Base-by-base conservation (phyloP, 2,888 invertebrate species). In the Nycteola revayana region DNA sequence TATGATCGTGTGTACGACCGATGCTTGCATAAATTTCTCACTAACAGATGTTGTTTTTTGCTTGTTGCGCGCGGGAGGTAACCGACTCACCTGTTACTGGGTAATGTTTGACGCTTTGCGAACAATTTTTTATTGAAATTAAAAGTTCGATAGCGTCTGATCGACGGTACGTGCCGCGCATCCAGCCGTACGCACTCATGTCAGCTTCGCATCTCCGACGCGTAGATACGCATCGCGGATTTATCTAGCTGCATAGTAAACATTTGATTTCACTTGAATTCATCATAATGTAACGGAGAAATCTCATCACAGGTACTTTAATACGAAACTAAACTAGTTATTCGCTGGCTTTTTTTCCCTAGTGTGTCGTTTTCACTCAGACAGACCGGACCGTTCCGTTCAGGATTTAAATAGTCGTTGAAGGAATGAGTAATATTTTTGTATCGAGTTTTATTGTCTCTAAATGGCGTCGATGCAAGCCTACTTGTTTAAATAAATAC, bases 1-100 rank as follows among this genome's bases (percentile, higher is more conserved):
- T 85, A 87, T 86, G 75, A 86, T 86, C 86, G 75, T 79, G 72
- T 77, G 74, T 75, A 68, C 69, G 68, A 70, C 58, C 69, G 59
- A 73, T 70, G 71, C 74, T 75, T 81, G 79, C 76, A 76, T 78
- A 74, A 69, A 75, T 79, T 78, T 75, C 70, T 71, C 65, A 74
- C 67, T 54, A 75, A 75, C 82, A 79, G 75, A 80, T 82, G 82
- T 75, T 63, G 62, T 64, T 78, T 86, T 83, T 83, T 82, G 72
- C 66, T 54, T 53, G 52, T 56, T 50, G 59, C 51, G 50, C 68
- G 66, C 74, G 69, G 81, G 75, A 75, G 83, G 80, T 79, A 70
- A 70, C 49, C 55, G 49, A 64, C 73, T 82, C 85, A 87, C 84
- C 85, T 86, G 86, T 77, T 72, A 71, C 66, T 69, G 49, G 44